phyloP scores from a whole-genome alignment of 1,140 invertebrate genomes.

The Drosophila willistoni region DNA sequence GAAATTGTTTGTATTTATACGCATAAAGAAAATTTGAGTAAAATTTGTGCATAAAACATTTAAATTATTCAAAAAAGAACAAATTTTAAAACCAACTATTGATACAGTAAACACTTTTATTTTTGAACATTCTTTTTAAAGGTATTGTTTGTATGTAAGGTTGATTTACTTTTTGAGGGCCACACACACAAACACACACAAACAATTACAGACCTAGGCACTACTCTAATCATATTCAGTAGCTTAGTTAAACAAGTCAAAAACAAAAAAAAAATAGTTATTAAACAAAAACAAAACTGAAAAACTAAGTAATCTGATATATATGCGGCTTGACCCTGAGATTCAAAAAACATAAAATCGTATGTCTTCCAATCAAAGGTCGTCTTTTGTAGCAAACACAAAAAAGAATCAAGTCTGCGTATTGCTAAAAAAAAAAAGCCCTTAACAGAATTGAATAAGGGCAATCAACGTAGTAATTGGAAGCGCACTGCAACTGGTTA shows the following conservation, averaged over 20 bases:
- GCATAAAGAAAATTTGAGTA: no score
- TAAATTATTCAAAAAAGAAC: no score
- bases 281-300: conserved; percentile 48
- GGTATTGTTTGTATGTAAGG: no score
- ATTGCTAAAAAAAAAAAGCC: conserved; percentile 68
- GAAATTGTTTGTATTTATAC: no score
- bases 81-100: no score
- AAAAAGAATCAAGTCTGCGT: conserved; percentile 77
- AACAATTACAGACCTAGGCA: conserved; percentile 57
- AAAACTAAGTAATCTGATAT: conserved; percentile 58
- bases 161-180: neutral
- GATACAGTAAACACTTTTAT: no score
- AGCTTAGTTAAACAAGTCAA: conserved; percentile 65
- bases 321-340: conserved; percentile 82
- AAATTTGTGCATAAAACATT: no score
- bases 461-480: conserved; percentile 42
- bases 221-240: conserved; percentile 64
- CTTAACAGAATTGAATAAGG: conserved; percentile 18
- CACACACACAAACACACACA: neutral
- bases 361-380: conserved; percentile 83
- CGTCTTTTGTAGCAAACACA: conserved; percentile 83
- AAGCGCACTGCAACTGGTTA: conserved; percentile 64
- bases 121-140: neutral
- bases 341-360: conserved; percentile 83
- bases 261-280: conserved; percentile 50